These are phyloP conservation scores for Helarctos malayanus DNA, from an alignment of 2,797 vertebrate genomes.

Conservation along the genomic window DNA sequence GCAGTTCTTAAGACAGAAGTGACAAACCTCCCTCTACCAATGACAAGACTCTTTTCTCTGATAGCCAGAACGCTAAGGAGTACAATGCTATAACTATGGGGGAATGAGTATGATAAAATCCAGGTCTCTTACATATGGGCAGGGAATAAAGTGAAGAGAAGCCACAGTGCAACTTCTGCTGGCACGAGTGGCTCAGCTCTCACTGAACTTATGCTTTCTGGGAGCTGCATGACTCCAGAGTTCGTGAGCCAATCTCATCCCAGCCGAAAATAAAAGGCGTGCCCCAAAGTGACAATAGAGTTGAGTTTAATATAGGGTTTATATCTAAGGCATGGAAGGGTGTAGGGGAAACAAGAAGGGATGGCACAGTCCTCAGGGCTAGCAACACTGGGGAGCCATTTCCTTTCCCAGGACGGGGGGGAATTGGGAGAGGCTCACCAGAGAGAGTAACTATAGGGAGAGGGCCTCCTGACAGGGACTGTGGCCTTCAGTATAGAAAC, in stretches of 20 bases:
- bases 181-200: not conserved
- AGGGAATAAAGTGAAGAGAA: not conserved
- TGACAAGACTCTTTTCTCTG: not conserved
- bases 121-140: not conserved
- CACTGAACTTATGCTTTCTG: not conserved
- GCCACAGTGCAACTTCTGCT: not conserved
- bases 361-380: not conserved
- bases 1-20: slow-evolving; percentile 6
- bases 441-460: not conserved
- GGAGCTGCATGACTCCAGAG: not conserved
- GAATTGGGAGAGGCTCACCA: not conserved
- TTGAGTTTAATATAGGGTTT: slow-evolving; percentile 10
- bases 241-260: not conserved
- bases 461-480: not conserved
- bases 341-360: not conserved
- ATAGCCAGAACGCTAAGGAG: slow-evolving; percentile 10
- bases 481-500: not conserved
- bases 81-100: not conserved
- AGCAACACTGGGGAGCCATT: not conserved
- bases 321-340: not conserved
- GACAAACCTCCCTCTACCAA: not conserved
- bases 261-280: not conserved
- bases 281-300: not conserved
- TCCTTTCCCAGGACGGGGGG: not conserved
- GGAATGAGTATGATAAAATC: slow-evolving; percentile 13